Base-by-base conservation (phyloP, 2,797 vertebrate genomes). In the Eremophila alpestris region DNA sequence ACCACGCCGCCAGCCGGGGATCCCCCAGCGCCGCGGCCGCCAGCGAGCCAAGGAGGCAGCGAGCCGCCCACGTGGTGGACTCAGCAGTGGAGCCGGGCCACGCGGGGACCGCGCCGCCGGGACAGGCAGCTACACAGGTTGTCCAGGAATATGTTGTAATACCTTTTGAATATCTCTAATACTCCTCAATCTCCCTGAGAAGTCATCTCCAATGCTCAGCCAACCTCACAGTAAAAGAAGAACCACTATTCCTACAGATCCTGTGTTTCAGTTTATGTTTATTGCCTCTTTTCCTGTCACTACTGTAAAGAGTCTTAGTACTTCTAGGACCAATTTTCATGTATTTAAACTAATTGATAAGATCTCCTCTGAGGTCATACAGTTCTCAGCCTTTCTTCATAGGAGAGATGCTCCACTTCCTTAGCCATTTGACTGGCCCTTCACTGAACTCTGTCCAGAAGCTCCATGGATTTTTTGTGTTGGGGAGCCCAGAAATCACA, bases 351-450 rank as follows among this genome's bases (percentile, higher is more conserved):
- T 30, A 13, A 38, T 23, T 59, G 1, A 8, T 21, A 88, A 85
- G n/a, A 48, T 55, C 4, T 1, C 7, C 6, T 9, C 9, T 24
- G 11, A 58, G 12, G 38, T n/a, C 5, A 34, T 16, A 5, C 6
- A 13, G 13, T 19, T 60, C 12, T 38, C 32, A 67, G 34, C 2
- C 7, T 70, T 75, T 78, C 30, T 52, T 54, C 16, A 19, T 12
- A 56, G 19, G 4, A 60, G 14, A 24, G 10, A n/a, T 56, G 46
- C 9, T 88, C 13, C 29, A 19, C 30, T 9, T 24, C 40, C 21
- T 52, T 30, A 6, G 3, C 2, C 10, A 11, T 67, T 67, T 65
- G 30, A 40, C 21, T 46, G 46, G 4, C 15, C 26, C 40, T 60
- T 60, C 30, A 48, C 54, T 48, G 54, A 59, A 13, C 34, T 30